Percentiles rank a stretch among this genome's conserved stretches.
Conservation (phyloP, 1,140 invertebrate species). For the Heterodera carotae region DNA sequence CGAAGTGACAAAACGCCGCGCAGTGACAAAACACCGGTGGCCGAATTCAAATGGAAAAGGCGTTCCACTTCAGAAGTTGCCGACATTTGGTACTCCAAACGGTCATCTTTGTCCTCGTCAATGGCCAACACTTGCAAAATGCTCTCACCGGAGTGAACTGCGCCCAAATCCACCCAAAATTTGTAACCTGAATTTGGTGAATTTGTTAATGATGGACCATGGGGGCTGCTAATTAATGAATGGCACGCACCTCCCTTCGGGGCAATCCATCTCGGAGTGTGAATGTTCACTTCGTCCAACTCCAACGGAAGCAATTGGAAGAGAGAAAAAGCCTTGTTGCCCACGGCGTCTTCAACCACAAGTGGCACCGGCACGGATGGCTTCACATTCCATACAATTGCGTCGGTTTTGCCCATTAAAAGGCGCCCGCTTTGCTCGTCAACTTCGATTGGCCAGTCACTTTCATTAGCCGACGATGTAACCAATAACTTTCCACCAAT, state of each 20-base stretch:
- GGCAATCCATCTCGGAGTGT: slow-evolving; percentile 60
- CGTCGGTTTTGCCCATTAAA: slow-evolving; percentile 21
- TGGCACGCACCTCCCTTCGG: slow-evolving; percentile 23
- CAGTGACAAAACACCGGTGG: slow-evolving; percentile 33
- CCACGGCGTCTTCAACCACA: slow-evolving; percentile 38
- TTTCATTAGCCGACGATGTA: not conserved
- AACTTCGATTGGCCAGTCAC: slow-evolving; percentile 52
- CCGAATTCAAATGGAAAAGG: slow-evolving; percentile 47
- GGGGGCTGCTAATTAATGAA: no score
- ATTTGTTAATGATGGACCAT: not conserved
- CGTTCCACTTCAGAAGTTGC: slow-evolving; percentile 22
- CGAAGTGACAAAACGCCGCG: slow-evolving; percentile 14
- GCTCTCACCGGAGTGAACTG: not conserved
- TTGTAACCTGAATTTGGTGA: not conserved
- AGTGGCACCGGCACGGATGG: slow-evolving; percentile 36
- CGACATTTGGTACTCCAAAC: slow-evolving; percentile 46
- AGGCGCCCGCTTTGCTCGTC: slow-evolving; percentile 47
- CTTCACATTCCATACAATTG: slow-evolving; percentile 20
- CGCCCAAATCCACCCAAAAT: slow-evolving; percentile 4
- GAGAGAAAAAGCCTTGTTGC: slow-evolving; percentile 46
- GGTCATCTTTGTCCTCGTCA: slow-evolving; percentile 53
- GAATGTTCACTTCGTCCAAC: slow-evolving; percentile 84
- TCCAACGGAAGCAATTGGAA: slow-evolving; percentile 71
- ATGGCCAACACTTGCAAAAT: slow-evolving; percentile 49
- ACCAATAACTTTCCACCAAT: slow-evolving; percentile 37